Evolutionary conservation across 64 coral and sea anemone species (phyloP).

Genomic region (Stylophora pistillata): DNA sequence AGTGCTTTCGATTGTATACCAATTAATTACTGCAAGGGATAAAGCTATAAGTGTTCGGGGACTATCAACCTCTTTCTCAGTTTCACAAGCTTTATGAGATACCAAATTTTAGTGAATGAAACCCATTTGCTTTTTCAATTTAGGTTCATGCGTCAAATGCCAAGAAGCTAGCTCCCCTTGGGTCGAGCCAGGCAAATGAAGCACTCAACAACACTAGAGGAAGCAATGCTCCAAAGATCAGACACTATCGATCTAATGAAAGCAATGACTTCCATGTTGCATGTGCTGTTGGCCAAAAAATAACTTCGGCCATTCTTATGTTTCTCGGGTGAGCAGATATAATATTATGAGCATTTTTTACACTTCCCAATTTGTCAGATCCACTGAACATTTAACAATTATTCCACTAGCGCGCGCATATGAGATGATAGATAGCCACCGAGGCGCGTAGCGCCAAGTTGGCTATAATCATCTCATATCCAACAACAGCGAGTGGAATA

Average conservation of each 20-base stretch:
- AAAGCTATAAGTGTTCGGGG: background rate
- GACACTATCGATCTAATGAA: conserved; percentile 45
- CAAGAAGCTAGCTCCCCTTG: conserved; percentile 47
- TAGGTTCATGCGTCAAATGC: background rate
- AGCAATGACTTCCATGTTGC: conserved; percentile 46
- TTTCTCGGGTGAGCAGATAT: background rate
- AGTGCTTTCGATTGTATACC: conserved; percentile 7
- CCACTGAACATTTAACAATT: too few species aligned
- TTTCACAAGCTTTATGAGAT: too few species aligned
- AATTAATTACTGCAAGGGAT: conserved; percentile 16
- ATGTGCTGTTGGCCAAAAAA: conserved; percentile 22
- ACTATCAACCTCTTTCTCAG: too few species aligned
- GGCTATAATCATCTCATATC: too few species aligned
- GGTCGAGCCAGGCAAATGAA: too few species aligned
- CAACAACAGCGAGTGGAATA: too few species aligned
- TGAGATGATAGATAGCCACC: too few species aligned
- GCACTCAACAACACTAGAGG: conserved; percentile 36
- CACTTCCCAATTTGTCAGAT: too few species aligned
- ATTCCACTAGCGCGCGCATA: too few species aligned
- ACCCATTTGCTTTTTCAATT: background rate
- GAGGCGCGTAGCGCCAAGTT: too few species aligned
- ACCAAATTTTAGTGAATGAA: too few species aligned
- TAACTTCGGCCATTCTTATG: conserved; percentile 18
- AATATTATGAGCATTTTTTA: too few species aligned
- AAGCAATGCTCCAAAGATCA: conserved; percentile 60